Evolutionary conservation across 2,113 vertebrate species (phyloP).

Genomic region (Anoura caudifer): DNA sequence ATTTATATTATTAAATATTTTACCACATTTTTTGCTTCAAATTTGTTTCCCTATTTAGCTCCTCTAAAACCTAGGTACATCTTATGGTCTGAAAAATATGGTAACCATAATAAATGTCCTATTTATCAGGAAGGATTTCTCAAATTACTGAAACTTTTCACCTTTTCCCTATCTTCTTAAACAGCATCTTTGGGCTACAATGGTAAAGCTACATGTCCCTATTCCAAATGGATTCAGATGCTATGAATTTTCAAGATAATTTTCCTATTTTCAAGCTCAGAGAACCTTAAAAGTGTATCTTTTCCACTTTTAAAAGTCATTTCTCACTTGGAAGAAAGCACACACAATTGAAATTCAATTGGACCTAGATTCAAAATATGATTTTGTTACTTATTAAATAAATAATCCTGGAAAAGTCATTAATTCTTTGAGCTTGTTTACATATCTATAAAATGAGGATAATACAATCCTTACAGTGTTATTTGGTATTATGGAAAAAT

Average conservation of each 20-base stretch:
- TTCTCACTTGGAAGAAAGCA: background rate
- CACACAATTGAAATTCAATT: constrained; percentile 24
- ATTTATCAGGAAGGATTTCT: background rate
- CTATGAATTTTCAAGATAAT: constrained; percentile 43
- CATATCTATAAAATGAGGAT: constrained; percentile 21
- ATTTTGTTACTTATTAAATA: constrained; percentile 6
- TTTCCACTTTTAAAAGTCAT: constrained; percentile 12
- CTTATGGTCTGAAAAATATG: too few species aligned
- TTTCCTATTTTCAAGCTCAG: constrained; percentile 37
- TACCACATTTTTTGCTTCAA: too few species aligned
- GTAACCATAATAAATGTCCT: background rate
- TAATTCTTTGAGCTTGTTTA: constrained; percentile 15
- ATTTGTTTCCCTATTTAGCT: too few species aligned
- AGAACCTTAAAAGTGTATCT: background rate
- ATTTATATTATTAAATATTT: too few species aligned
- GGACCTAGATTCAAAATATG: constrained; percentile 1
- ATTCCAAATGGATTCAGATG: constrained; percentile 10
- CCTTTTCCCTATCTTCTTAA: constrained; percentile 16
- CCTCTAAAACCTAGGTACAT: too few species aligned
- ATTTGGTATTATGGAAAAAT: background rate
- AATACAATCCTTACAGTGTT: background rate
- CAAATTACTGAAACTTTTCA: constrained; percentile 20
- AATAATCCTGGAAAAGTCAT: background rate
- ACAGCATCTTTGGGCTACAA: background rate
- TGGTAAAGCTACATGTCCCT: background rate